A percentile compares a stretch with the other conserved stretches of the same genome.
Evolutionary conservation across 23 tunicate genomes (phyloP).

Genomic region (Clavelina lepadiformis): DNA sequence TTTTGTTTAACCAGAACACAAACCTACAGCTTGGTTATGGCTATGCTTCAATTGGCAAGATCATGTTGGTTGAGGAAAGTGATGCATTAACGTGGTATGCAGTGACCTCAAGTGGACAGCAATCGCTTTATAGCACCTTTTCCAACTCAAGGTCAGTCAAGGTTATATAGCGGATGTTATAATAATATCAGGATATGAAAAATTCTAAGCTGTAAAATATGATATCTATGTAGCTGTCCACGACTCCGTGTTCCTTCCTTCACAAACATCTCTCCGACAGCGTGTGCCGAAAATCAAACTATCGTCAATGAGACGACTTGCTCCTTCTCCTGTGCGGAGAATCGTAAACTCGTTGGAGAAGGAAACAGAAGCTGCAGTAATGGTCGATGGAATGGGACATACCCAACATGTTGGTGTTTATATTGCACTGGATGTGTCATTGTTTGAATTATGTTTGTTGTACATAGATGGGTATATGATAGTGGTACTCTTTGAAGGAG

Average conservation of each 20-base stretch:
- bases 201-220: background rate
- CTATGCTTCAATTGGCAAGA: constrained; percentile 31
- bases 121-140: constrained; percentile 21
- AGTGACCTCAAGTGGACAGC: constrained; percentile 11
- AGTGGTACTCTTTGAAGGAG: too few species aligned
- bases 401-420: constrained; percentile 72
- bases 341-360: constrained; percentile 35
- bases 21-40: constrained; percentile 28
- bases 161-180: too few species aligned
- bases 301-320: constrained; percentile 25
- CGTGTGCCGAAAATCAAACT: constrained; percentile 32
- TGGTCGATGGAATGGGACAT: constrained; percentile 45
- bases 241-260: constrained; percentile 7
- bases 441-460: too few species aligned
- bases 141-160: too few species aligned
- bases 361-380: constrained; percentile 15
- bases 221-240: constrained; percentile 45
- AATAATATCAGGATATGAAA: too few species aligned
- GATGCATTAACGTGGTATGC: constrained; percentile 32
- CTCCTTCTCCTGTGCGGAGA: constrained; percentile 30
- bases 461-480: too few species aligned
- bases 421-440: too few species aligned
- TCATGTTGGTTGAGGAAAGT: constrained; percentile 7
- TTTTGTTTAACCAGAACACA: constrained; percentile 16
- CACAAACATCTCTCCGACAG: constrained; percentile 11